These are phyloP conservation scores for Perizoma affinitatum DNA, from an alignment of 2,888 invertebrate species.

Conservation along the genomic window DNA sequence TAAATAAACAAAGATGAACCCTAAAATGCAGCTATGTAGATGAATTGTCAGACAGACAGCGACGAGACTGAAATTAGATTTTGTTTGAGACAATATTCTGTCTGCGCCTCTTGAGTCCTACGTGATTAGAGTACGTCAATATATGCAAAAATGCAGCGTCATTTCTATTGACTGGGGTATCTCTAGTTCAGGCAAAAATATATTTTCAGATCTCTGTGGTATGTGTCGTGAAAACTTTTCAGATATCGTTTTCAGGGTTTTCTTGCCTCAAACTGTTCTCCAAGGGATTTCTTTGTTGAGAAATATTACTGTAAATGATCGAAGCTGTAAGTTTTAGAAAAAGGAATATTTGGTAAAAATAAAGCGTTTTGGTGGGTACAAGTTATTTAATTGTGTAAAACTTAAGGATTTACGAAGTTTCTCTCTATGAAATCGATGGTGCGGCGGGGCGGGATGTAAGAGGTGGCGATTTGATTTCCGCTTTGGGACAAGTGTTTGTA, in stretches of 20 bases:
- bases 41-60: too few relatives aligned
- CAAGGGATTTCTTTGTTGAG: slow-evolving; percentile 15
- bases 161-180: background rate
- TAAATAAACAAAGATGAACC: too few relatives aligned
- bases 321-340: background rate
- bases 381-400: background rate
- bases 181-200: slow-evolving; percentile 2
- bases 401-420: background rate
- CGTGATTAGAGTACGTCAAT: background rate
- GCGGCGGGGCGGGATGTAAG: too few relatives aligned
- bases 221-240: slow-evolving; percentile 12
- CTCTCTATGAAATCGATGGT: too few relatives aligned
- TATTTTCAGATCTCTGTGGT: background rate
- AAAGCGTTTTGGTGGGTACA: background rate
- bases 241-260: slow-evolving; percentile 21
- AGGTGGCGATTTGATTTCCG: too few relatives aligned
- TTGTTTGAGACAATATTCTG: background rate
- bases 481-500: too few relatives aligned
- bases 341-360: background rate
- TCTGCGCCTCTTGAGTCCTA: background rate
- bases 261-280: slow-evolving; percentile 11
- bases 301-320: slow-evolving; percentile 10
- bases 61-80: background rate
- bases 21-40: too few relatives aligned
- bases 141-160: background rate